phyloP scores from a whole-genome alignment of 2,888 invertebrate species.

The Lapara coniferarum region DNA sequence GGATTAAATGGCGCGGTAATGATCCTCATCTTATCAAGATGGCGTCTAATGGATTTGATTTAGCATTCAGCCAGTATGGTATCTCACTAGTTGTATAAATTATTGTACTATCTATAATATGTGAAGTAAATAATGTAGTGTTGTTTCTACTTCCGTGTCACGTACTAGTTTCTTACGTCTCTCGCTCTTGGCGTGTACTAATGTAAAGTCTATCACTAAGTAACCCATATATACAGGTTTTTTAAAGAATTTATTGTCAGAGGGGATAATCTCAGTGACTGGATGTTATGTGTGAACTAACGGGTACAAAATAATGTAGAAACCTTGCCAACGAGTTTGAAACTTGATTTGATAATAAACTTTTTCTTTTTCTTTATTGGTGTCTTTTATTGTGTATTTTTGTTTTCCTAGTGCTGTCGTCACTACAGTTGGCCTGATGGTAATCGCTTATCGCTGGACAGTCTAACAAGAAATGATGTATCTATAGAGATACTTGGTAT shows the following conservation, averaged over 20 bases:
- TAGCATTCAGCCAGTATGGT: conserved; percentile 1
- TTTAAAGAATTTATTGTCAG: conserved; percentile 25
- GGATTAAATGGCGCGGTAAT: background rate
- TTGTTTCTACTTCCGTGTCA: conserved; percentile 5
- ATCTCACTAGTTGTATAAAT: background rate
- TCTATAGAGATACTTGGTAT: no score
- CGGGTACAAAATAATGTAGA: conserved; percentile 28
- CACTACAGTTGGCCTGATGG: no score
- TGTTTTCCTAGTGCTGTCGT: no score
- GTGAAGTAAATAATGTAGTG: background rate
- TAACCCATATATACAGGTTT: conserved; percentile 24
- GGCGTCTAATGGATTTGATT: background rate
- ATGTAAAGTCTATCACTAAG: conserved; percentile 10
- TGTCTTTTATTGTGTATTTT: background rate
- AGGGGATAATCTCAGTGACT: conserved; percentile 27
- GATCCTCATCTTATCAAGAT: background rate
- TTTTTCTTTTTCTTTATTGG: conserved; percentile 22
- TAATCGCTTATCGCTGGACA: no score
- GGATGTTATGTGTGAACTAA: conserved; percentile 24
- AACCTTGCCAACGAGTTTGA: conserved; percentile 26
- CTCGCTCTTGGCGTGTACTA: conserved; percentile 14
- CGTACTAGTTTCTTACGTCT: background rate
- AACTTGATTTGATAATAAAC: conserved; percentile 25
- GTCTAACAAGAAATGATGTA: no score
- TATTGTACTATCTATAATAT: background rate